Conservation (phyloP, 2,888 invertebrate genomes). For the Drosophila limbata region DNA sequence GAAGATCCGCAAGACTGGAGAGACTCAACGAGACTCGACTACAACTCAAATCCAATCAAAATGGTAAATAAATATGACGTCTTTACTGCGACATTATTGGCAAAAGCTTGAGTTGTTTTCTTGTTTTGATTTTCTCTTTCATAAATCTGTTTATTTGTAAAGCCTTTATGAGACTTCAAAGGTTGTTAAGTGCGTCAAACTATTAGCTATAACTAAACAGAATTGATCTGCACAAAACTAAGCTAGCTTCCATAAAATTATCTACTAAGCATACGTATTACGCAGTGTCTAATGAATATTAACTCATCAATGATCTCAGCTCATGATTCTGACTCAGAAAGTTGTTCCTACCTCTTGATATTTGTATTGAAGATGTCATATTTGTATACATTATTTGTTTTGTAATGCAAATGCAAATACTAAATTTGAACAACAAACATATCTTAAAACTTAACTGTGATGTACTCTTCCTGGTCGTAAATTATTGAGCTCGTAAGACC, state of each 20-base stretch:
- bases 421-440: neutral
- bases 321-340: conserved; percentile 35
- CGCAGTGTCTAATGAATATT: neutral
- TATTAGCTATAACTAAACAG: neutral
- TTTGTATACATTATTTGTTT: conserved; percentile 1
- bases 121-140: conserved; percentile 25
- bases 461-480: neutral
- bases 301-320: conserved; percentile 42
- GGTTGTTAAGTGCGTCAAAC: neutral
- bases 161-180: neutral
- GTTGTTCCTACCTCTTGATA: conserved; percentile 20
- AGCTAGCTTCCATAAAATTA: neutral
- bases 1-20: neutral
- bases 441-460: neutral
- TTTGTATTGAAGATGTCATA: neutral
- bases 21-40: neutral
- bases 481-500: neutral
- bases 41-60: conserved; percentile 18
- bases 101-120: conserved; percentile 24
- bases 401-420: conserved; percentile 14
- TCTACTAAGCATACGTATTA: neutral
- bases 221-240: neutral
- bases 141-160: neutral
- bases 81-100: conserved; percentile 48
- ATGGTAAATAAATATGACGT: conserved; percentile 59